phyloP scores from a whole-genome alignment of 1,140 invertebrate species.

The Papilio helenus region DNA sequence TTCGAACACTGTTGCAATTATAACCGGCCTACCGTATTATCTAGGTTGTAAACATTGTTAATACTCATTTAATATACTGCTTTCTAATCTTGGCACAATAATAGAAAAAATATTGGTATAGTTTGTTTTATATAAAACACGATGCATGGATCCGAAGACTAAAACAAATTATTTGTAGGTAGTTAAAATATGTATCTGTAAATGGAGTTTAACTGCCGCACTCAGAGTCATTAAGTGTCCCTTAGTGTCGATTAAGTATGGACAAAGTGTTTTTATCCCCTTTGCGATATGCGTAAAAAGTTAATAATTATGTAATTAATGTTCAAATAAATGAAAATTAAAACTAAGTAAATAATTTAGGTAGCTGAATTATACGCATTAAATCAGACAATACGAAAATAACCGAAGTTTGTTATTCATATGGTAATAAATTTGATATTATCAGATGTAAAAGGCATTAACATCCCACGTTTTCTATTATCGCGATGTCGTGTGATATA shows the following conservation, averaged over 20 bases:
- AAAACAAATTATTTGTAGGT: no score
- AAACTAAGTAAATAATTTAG: background rate
- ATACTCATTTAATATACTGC: conserved; percentile 13
- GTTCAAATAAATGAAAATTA: background rate
- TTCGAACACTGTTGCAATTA: conserved; percentile 11
- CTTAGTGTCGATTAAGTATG: background rate
- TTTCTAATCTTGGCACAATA: background rate
- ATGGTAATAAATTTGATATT: conserved; percentile 14
- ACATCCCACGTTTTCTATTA: conserved; percentile 24
- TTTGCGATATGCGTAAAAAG: background rate
- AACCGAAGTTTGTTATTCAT: conserved; percentile 25
- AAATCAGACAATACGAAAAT: conserved; percentile 1
- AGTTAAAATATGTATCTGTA: no score
- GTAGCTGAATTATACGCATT: background rate
- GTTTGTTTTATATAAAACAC: background rate
- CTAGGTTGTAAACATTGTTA: background rate
- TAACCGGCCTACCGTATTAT: conserved; percentile 7
- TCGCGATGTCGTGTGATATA: conserved; percentile 13
- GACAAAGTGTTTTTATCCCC: background rate
- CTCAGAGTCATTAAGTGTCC: background rate
- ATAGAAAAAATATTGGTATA: background rate
- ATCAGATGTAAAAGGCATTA: conserved; percentile 18
- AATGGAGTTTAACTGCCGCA: no score
- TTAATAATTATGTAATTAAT: background rate
- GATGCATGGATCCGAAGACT: no score